Evolutionary conservation across 2,797 vertebrate species (phyloP).

Genomic region (Myotis pilosus): DNA sequence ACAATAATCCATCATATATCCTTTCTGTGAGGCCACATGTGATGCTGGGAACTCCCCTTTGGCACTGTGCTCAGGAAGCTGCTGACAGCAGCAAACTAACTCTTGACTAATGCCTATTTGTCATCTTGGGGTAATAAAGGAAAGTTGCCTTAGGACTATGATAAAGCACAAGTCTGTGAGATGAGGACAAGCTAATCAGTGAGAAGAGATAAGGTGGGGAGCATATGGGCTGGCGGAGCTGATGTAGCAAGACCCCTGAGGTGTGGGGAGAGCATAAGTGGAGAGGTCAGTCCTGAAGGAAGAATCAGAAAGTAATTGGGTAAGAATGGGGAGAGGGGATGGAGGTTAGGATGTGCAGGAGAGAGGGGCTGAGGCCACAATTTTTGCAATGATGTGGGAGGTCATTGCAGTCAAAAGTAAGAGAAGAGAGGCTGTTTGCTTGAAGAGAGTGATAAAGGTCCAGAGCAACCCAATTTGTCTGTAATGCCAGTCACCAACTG

Average conservation of each 20-base stretch:
- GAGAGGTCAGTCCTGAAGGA: background rate
- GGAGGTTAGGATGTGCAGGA: background rate
- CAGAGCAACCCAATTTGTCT: background rate
- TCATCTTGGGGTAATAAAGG: background rate
- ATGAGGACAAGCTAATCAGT: background rate
- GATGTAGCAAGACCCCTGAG: background rate
- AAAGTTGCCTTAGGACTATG: background rate
- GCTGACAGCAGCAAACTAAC: background rate
- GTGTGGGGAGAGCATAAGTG: background rate
- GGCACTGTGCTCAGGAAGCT: background rate
- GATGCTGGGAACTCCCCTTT: background rate
- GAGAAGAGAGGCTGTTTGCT: background rate
- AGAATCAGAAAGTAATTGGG: background rate
- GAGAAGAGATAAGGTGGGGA: background rate
- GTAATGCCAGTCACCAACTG: background rate
- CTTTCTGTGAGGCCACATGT: background rate
- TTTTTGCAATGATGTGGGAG: background rate
- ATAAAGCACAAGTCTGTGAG: background rate
- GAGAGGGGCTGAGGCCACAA: background rate
- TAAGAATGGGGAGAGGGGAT: background rate
- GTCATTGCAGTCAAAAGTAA: background rate
- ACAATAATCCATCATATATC: background rate
- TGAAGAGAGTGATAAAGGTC: background rate
- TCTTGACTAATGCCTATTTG: background rate
- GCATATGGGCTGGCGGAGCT: background rate